These are phyloP conservation scores for Amphipoea oculea DNA, from an alignment of 2,888 invertebrate species.

Conservation along the genomic window DNA sequence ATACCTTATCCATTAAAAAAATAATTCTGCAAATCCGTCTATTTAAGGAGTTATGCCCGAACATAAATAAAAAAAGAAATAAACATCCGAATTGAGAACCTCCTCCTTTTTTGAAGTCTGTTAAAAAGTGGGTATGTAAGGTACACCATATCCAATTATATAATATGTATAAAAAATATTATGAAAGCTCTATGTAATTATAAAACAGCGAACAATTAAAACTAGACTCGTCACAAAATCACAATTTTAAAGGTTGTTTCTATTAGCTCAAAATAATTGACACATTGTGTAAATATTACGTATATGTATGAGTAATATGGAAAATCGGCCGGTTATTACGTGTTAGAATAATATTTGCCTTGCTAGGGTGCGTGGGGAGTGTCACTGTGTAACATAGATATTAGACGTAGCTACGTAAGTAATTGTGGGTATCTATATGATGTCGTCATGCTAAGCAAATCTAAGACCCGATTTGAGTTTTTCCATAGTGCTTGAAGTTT, in stretches of 20 bases:
- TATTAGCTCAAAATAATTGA: constrained; percentile 41
- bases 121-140: neutral
- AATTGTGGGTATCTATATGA: neutral
- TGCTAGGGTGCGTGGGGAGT: constrained; percentile 34
- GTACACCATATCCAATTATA: neutral
- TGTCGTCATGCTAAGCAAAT: neutral
- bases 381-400: constrained; percentile 38
- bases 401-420: constrained; percentile 9
- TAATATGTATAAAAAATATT: neutral
- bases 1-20: too few relatives aligned
- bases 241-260: constrained; percentile 21
- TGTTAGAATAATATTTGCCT: constrained; percentile 61
- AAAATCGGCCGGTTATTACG: constrained; percentile 50
- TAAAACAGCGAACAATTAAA: neutral
- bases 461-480: neutral
- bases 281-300: constrained; percentile 40
- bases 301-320: constrained; percentile 40
- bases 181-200: neutral
- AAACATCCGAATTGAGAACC: too few relatives aligned
- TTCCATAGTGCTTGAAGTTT: neutral
- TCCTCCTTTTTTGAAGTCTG: too few relatives aligned
- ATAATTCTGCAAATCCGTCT: too few relatives aligned
- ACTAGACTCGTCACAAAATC: neutral
- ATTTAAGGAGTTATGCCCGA: too few relatives aligned
- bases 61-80: too few relatives aligned